Evolutionary conservation across 2,888 invertebrate genomes (phyloP).

Genomic region (Lasioglossum vierecki): DNA sequence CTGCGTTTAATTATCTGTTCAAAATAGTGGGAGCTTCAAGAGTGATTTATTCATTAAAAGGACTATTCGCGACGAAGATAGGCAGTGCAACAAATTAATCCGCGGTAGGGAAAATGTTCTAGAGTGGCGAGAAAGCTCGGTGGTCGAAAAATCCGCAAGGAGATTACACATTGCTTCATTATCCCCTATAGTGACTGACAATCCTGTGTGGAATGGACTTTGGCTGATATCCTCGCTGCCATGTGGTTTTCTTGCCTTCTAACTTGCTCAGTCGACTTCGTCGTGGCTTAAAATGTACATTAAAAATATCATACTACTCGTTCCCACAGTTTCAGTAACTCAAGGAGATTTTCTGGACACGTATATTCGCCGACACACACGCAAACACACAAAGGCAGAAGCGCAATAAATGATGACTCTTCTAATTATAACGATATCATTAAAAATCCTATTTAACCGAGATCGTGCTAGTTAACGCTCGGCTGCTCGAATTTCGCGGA

Average conservation of each 20-base stretch:
- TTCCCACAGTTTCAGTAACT: constrained; percentile 19
- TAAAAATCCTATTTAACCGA: constrained; percentile 3
- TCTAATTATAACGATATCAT: neutral
- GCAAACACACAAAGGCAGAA: neutral
- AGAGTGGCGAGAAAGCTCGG: neutral
- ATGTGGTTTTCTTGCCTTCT: constrained; percentile 23
- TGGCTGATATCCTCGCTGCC: neutral
- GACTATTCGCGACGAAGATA: neutral
- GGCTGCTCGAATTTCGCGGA: neutral
- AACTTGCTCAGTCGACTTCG: neutral
- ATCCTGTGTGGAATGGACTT: neutral
- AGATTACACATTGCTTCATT: constrained; percentile 50
- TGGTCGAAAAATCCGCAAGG: constrained; percentile 30
- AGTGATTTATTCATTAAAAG: neutral
- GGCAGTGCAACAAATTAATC: neutral
- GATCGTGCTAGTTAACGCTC: neutral
- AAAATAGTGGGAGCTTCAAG: neutral
- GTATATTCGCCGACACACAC: neutral
- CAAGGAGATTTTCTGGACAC: constrained; percentile 15
- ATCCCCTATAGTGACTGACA: constrained; percentile 28
- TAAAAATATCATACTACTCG: constrained; percentile 45
- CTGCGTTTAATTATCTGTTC: neutral
- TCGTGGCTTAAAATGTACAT: constrained; percentile 22
- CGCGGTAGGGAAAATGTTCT: constrained; percentile 22
- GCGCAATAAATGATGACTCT: neutral